Evolutionary conservation across 2,113 vertebrate genomes (phyloP).

Genomic region (Ginglymostoma cirratum): DNA sequence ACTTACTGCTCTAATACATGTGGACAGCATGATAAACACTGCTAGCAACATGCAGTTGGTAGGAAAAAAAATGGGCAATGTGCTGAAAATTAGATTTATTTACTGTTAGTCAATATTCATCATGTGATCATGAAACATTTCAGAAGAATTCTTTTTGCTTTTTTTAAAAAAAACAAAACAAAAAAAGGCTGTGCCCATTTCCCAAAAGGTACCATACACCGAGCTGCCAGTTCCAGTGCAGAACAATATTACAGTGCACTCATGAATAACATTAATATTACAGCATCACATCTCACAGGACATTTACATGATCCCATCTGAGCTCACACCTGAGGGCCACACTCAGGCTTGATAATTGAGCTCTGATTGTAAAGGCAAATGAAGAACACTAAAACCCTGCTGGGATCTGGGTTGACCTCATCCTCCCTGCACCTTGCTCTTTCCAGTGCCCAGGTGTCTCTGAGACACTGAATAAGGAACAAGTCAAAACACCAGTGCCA

Average conservation of each 20-base stretch:
- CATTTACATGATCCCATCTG: constrained; percentile 74
- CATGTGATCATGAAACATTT: neutral
- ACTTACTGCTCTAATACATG: neutral
- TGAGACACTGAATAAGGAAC: constrained; percentile 70
- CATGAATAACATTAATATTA: constrained; percentile 67
- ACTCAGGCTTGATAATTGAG: constrained; percentile 60
- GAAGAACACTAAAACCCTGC: constrained; percentile 71
- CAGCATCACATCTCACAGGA: constrained; percentile 62
- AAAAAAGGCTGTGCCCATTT: constrained; percentile 29
- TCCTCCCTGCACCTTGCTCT: constrained; percentile 61
- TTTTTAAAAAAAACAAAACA: neutral
- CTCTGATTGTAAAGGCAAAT: constrained; percentile 71
- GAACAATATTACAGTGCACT: constrained; percentile 64
- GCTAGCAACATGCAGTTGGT: neutral
- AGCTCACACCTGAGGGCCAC: constrained; percentile 68
- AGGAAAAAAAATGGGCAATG: neutral
- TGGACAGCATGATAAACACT: neutral
- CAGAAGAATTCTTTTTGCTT: constrained; percentile 3
- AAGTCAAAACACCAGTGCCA: constrained; percentile 64
- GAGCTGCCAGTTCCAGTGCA: constrained; percentile 49
- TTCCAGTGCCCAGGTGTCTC: constrained; percentile 69
- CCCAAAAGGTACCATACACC: constrained; percentile 23
- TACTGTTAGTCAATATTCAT: constrained; percentile 1
- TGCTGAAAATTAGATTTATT: neutral
- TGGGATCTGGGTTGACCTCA: constrained; percentile 64